Conservation (phyloP, 2,113 vertebrate genomes). For the Petaurus breviceps region DNA sequence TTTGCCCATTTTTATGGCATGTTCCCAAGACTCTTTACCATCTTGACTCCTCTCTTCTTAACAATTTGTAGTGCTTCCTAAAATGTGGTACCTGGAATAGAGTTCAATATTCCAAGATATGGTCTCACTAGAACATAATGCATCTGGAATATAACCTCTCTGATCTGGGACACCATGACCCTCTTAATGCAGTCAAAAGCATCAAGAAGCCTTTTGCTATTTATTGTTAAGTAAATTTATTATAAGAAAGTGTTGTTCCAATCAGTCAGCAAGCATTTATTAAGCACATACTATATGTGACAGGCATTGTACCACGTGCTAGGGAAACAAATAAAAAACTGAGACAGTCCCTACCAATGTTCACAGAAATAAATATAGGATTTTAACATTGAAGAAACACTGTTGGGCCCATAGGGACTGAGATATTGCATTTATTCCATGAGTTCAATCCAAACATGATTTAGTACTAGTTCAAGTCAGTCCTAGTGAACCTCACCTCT, state of each 20-base stretch:
- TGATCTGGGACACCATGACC: neutral
- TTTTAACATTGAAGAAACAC: neutral
- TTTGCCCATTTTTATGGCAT: neutral
- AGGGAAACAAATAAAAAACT: neutral
- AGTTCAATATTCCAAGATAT: neutral
- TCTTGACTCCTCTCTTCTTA: neutral
- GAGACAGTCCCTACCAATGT: neutral
- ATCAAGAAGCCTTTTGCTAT: neutral
- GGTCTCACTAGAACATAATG: neutral
- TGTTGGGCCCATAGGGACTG: neutral
- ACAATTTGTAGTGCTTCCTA: neutral
- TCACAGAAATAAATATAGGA: neutral
- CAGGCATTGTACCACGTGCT: neutral
- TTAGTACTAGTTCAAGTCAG: neutral
- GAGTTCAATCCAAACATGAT: neutral
- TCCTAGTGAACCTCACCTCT: neutral
- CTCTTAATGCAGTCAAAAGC: neutral
- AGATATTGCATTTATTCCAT: neutral
- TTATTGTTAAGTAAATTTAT: neutral
- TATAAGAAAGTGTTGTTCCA: neutral
- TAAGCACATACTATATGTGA: neutral
- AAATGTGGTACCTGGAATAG: neutral
- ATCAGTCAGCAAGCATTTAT: neutral
- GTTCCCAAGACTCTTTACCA: neutral
- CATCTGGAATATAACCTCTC: neutral